Conservation (phyloP, 2,888 invertebrate species). For the Choristoneura rosaceana region DNA sequence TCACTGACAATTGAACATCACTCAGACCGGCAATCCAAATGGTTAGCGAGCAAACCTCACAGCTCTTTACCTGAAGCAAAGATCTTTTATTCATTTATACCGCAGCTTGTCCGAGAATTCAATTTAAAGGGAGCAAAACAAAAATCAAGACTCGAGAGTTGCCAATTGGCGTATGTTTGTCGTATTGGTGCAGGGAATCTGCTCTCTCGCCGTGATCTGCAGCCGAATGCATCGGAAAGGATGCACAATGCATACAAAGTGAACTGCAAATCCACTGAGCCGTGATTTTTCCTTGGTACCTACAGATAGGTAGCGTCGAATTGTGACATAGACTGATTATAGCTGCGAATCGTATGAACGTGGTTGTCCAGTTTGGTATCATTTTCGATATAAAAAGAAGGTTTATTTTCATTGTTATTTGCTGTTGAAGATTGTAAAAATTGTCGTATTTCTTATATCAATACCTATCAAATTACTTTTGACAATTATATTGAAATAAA, state of each 20-base stretch:
- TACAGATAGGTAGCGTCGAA: constrained; percentile 38
- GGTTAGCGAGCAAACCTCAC: background rate
- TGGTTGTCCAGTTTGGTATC: constrained; percentile 40
- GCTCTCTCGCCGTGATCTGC: constrained; percentile 61
- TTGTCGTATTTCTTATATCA: too few species aligned
- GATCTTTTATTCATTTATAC: background rate
- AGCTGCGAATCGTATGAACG: constrained; percentile 49
- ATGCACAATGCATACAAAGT: constrained; percentile 78
- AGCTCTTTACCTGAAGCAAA: constrained; percentile 1
- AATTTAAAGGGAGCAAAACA: constrained; percentile 62
- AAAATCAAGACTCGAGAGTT: constrained; percentile 63
- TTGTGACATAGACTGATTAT: constrained; percentile 65
- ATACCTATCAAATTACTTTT: too few species aligned
- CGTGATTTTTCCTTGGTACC: constrained; percentile 68
- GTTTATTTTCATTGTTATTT: background rate
- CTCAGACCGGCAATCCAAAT: background rate
- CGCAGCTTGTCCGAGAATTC: constrained; percentile 47
- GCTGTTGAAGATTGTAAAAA: too few species aligned
- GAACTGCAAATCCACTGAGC: constrained; percentile 63
- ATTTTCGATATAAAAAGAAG: background rate
- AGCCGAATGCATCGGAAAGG: constrained; percentile 62
- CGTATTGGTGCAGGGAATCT: constrained; percentile 64
- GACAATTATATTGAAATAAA: too few species aligned
- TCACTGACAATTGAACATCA: background rate
- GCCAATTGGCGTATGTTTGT: constrained; percentile 75